Percentiles rank a stretch among this genome's conserved stretches.
These are phyloP conservation scores for Etheostoma nigrum DNA, from an alignment of 2,797 vertebrate genomes.

Conservation along the genomic window DNA sequence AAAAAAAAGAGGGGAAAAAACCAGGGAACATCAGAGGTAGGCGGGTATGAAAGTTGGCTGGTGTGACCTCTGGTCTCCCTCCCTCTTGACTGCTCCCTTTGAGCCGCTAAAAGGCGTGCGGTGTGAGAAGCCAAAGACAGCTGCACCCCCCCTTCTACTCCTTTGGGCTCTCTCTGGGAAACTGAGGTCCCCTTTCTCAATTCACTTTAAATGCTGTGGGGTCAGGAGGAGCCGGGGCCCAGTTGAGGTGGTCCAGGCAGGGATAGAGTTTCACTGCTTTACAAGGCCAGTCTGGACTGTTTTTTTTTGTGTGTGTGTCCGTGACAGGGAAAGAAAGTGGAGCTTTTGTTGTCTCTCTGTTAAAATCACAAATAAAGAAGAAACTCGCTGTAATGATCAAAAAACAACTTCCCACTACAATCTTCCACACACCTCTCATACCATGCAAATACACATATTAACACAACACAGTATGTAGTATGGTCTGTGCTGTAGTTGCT, in stretches of 20 bases:
- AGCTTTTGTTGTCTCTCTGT: conserved; percentile 35
- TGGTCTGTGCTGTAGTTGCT: neutral
- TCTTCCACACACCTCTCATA: conserved; percentile 6
- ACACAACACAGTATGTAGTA: conserved; percentile 14
- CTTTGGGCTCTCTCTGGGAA: conserved; percentile 68
- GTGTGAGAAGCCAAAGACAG: conserved; percentile 82
- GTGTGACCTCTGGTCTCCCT: conserved; percentile 76
- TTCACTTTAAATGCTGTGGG: conserved; percentile 69
- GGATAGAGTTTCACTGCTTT: conserved; percentile 78
- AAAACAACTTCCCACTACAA: neutral
- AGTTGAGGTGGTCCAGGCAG: conserved; percentile 74
- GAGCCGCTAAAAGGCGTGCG: conserved; percentile 79
- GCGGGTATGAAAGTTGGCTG: conserved; percentile 72
- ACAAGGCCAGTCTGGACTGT: conserved; percentile 61
- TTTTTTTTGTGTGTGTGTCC: conserved; percentile 28
- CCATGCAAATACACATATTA: conserved; percentile 8
- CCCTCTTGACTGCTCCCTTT: conserved; percentile 75
- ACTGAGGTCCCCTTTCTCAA: conserved; percentile 71
- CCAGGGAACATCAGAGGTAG: conserved; percentile 76
- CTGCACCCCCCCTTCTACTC: conserved; percentile 66
- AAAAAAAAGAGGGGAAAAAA: conserved; percentile 58
- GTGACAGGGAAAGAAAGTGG: neutral
- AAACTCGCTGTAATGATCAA: conserved; percentile 31
- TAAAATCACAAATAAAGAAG: conserved; percentile 50
- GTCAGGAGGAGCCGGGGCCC: conserved; percentile 78